A percentile compares a stretch with the other conserved stretches of the same genome.
Evolutionary conservation across 2,888 invertebrate species (phyloP).

Genomic region (Disparrhopalites patrizii): DNA sequence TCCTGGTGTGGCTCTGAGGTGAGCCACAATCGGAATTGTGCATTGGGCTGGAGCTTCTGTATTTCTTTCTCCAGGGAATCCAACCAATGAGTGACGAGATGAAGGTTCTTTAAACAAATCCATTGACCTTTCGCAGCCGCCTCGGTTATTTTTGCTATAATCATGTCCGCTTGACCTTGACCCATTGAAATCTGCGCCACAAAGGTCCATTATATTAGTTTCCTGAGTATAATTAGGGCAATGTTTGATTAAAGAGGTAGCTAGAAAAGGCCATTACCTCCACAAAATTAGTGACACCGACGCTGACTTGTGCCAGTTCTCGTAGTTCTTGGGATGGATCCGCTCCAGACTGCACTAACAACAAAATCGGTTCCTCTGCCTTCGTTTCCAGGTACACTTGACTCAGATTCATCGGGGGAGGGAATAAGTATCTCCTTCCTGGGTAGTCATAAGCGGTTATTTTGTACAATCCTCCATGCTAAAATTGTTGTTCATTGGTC

Average conservation of each 20-base stretch:
- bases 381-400: slow-evolving; percentile 59
- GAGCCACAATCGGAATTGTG: slow-evolving; percentile 75
- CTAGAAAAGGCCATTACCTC: slow-evolving; percentile 55
- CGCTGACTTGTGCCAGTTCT: slow-evolving; percentile 59
- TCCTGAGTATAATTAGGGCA: background rate
- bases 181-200: slow-evolving; percentile 71
- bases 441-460: slow-evolving; percentile 8
- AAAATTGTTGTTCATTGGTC: no score
- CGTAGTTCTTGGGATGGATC: slow-evolving; percentile 83
- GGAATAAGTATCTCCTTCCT: slow-evolving; percentile 58
- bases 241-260: background rate
- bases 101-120: slow-evolving; percentile 77
- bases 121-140: slow-evolving; percentile 65
- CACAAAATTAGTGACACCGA: slow-evolving; percentile 56
- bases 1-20: slow-evolving; percentile 75
- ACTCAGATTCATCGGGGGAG: slow-evolving; percentile 59
- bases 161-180: slow-evolving; percentile 68
- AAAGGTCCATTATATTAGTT: background rate
- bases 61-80: slow-evolving; percentile 65
- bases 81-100: slow-evolving; percentile 69
- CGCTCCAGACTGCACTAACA: slow-evolving; percentile 75
- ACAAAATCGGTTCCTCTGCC: slow-evolving; percentile 67
- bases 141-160: slow-evolving; percentile 59
- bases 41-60: slow-evolving; percentile 53
- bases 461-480: slow-evolving; percentile 15